These are phyloP conservation scores for Drosophila pseudoananassae DNA, from an alignment of 1,140 invertebrate species.

Conservation along the genomic window DNA sequence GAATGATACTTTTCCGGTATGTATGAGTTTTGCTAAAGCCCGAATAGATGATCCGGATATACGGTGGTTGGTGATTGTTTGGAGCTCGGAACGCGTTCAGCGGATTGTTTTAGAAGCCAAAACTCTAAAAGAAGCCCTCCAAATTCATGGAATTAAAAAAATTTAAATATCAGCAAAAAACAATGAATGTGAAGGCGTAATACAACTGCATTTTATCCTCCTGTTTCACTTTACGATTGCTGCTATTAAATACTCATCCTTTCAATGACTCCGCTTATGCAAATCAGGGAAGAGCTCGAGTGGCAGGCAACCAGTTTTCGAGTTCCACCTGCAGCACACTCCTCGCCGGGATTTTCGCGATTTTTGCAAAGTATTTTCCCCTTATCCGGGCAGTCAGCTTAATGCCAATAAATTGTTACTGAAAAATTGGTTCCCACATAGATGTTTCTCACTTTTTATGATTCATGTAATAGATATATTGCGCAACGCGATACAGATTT, in stretches of 20 bases:
- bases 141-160: background rate
- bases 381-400: slow-evolving; percentile 42
- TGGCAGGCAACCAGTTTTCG: slow-evolving; percentile 31
- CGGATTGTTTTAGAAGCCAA: background rate
- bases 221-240: background rate
- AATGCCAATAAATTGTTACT: slow-evolving; percentile 40
- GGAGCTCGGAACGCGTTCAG: slow-evolving; percentile 4
- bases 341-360: slow-evolving; percentile 8
- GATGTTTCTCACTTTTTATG: slow-evolving; percentile 17
- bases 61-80: slow-evolving; percentile 11
- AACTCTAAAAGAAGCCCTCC: background rate
- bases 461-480: slow-evolving; percentile 12
- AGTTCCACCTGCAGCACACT: slow-evolving; percentile 4
- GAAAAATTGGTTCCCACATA: slow-evolving; percentile 51
- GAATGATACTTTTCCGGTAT: slow-evolving; percentile 12
- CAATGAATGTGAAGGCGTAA: background rate
- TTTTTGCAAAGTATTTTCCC: slow-evolving; percentile 12
- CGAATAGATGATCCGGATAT: background rate
- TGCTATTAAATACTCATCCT: slow-evolving; percentile 29
- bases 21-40: slow-evolving; percentile 12
- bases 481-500: slow-evolving; percentile 1
- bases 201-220: background rate
- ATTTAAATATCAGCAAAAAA: background rate
- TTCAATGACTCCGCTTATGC: slow-evolving; percentile 31
- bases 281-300: slow-evolving; percentile 28